Conservation (phyloP, 1,140 invertebrate species). For the Temnothorax nylanderi region DNA sequence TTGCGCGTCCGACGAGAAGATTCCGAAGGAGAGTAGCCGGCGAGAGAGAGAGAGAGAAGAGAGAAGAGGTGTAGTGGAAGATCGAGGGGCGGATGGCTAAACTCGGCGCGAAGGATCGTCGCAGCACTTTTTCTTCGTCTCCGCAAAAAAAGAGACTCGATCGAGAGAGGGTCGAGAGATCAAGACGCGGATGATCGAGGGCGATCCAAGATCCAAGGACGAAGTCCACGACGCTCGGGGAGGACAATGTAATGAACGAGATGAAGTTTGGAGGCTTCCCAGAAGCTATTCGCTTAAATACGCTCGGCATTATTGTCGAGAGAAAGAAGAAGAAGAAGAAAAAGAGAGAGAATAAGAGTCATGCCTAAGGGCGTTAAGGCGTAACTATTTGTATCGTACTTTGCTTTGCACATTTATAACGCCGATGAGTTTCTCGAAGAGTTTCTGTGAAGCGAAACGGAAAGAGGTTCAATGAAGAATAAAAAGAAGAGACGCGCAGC, state of each 20-base stretch:
- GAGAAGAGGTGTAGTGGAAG: background rate
- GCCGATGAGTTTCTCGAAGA: slow-evolving; percentile 23
- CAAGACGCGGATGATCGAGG: background rate
- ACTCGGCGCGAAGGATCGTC: background rate
- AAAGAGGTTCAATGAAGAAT: background rate
- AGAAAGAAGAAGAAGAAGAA: background rate
- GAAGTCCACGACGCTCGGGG: background rate
- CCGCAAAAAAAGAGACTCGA: background rate
- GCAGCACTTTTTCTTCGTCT: background rate
- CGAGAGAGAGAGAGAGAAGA: background rate
- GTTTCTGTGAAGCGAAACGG: background rate
- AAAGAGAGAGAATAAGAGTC: background rate
- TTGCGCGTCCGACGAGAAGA: slow-evolving; percentile 67
- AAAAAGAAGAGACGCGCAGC: background rate
- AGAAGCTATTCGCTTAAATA: slow-evolving; percentile 34
- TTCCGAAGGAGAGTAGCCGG: background rate
- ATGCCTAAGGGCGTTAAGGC: slow-evolving; percentile 28
- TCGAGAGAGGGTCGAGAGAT: background rate
- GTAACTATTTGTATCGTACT: slow-evolving; percentile 67
- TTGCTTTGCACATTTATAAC: slow-evolving; percentile 62
- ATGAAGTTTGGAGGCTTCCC: slow-evolving; percentile 32
- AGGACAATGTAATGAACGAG: background rate
- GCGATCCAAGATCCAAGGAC: slow-evolving; percentile 2
- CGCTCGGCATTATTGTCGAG: background rate
- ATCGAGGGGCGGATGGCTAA: background rate